These are phyloP conservation scores for Drosophila albomicans DNA, from an alignment of 1,140 invertebrate species.

Conservation along the genomic window DNA sequence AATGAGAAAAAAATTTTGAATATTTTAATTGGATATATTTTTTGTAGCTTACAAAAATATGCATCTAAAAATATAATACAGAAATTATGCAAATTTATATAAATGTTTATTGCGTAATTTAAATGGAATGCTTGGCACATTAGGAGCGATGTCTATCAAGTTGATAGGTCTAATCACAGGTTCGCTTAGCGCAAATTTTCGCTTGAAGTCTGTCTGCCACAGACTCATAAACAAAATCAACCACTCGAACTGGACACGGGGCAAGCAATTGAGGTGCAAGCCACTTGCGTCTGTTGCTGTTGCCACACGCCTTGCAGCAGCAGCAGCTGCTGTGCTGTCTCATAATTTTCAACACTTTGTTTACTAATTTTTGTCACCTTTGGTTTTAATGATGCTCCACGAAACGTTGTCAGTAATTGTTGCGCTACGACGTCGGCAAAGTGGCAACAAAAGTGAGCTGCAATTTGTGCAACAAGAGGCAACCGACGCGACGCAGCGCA, in stretches of 20 bases:
- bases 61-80: not conserved
- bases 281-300: constrained; percentile 16
- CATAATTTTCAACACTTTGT: constrained; percentile 83
- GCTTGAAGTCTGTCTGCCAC: constrained; percentile 19
- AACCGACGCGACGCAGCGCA: constrained; percentile 10
- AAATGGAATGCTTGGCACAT: constrained; percentile 6
- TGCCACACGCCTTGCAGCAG: constrained; percentile 52
- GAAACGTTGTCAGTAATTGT: constrained; percentile 63
- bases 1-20: too few species aligned
- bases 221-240: constrained; percentile 44
- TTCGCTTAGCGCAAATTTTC: not conserved
- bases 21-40: too few species aligned
- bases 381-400: constrained; percentile 78
- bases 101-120: not conserved
- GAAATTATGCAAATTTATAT: constrained; percentile 4
- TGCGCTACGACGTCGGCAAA: constrained; percentile 45
- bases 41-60: too few species aligned
- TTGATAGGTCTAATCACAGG: constrained; percentile 19
- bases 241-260: constrained; percentile 6
- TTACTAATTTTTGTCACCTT: constrained; percentile 84
- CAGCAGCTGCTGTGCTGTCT: constrained; percentile 34
- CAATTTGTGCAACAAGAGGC: constrained; percentile 73
- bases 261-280: constrained; percentile 18
- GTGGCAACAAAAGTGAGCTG: constrained; percentile 65
- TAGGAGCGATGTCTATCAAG: constrained; percentile 14